Evolutionary conservation across 2,888 invertebrate species (phyloP), one percentile per base, ranked within the genome.

Genomic region (Ctenicera cuprea): DNA sequence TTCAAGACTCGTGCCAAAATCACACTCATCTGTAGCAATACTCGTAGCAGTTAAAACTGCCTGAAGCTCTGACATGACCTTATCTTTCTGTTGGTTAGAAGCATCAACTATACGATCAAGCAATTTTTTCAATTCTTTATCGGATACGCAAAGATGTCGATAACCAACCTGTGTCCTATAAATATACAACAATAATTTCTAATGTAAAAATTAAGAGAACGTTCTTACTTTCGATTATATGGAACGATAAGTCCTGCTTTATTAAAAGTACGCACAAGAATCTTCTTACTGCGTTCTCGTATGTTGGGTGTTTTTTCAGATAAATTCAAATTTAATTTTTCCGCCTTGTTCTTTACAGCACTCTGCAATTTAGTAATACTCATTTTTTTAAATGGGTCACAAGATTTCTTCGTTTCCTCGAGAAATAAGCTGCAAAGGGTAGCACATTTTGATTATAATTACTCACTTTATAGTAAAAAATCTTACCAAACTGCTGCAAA

Each of bases 21-120:
- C 98, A 83, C 95, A 94, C 86, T 99, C 98, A 83, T 98, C 98
- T 70, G 95, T 92, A 0, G 98, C 98, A 85, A 96, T 96, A 85
- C 92, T 94, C 5, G 96, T 93, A 69, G 92, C 92, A 3, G 94
- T 96, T 74, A 97, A 91, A 0, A 96, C 88, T 70, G 95, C 94
- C 81, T 96, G 95, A 3, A 98, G 84, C 30, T 93, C 91, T 20
- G 93, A 92, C 73, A 94, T 88, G 33, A 91, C 87, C 61, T 88
- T 88, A 73, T 90, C 88, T 80, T 90, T 91, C 76, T 93, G 91
- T 11, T 87, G 88, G 22, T 92, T 89, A 74, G 88, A 88, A 11
- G 91, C 90, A 52, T 91, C 89, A 52, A 90, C 89, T 59, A 97
- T 89, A 80, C 90, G 89, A 62, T 90, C 88, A 64, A 97, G 88